These are phyloP conservation scores for Craniophora ligustri DNA, from an alignment of 2,888 invertebrate genomes.

Conservation along the genomic window DNA sequence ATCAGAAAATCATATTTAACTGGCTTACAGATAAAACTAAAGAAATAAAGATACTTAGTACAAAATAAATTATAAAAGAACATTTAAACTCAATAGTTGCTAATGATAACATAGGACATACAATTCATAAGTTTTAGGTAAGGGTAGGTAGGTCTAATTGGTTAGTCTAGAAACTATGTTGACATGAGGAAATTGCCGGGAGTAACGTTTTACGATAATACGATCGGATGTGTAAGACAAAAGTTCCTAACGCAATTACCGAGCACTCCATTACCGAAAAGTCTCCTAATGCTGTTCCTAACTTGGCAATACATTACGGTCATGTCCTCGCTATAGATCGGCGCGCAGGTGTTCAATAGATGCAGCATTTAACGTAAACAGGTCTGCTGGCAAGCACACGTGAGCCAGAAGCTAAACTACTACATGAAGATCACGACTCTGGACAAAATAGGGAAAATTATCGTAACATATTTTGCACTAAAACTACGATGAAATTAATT, in stretches of 20 bases:
- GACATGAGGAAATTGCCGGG: slow-evolving; percentile 26
- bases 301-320: slow-evolving; percentile 69
- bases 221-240: slow-evolving; percentile 49
- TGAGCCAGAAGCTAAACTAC: slow-evolving; percentile 68
- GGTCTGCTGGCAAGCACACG: slow-evolving; percentile 62
- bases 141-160: too few relatives aligned
- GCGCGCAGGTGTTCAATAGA: slow-evolving; percentile 73
- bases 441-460: slow-evolving; percentile 30
- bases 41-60: too few relatives aligned
- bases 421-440: slow-evolving; percentile 45
- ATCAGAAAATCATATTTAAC: too few relatives aligned
- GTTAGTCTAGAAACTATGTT: slow-evolving; percentile 11
- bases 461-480: slow-evolving; percentile 34
- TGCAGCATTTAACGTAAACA: slow-evolving; percentile 65
- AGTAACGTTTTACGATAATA: slow-evolving; percentile 53
- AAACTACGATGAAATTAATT: slow-evolving; percentile 32
- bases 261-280: slow-evolving; percentile 54
- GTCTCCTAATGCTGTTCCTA: slow-evolving; percentile 50
- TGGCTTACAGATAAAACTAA: too few relatives aligned
- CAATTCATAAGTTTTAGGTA: too few relatives aligned
- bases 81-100: too few relatives aligned
- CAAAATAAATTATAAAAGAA: too few relatives aligned
- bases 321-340: slow-evolving; percentile 77
- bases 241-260: slow-evolving; percentile 58
- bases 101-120: too few relatives aligned